Evolutionary conservation across 2,113 vertebrate genomes (phyloP).

Genomic region (Python bivittatus): DNA sequence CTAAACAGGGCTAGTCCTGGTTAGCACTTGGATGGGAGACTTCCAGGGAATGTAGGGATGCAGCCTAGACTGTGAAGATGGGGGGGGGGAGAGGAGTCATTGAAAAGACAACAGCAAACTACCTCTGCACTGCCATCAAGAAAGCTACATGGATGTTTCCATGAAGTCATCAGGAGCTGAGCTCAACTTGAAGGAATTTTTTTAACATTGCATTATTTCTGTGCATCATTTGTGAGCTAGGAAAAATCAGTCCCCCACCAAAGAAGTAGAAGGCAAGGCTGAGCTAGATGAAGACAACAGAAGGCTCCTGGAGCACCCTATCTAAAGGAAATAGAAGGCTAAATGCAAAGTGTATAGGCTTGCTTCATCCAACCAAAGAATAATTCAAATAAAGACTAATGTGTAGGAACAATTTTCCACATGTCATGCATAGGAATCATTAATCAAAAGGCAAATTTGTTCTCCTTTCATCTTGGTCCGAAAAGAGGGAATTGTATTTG

Average conservation of each 20-base stretch:
- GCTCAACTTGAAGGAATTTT: no score
- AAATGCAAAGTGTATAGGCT: neutral
- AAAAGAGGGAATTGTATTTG: neutral
- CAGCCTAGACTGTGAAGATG: neutral
- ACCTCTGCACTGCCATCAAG: neutral
- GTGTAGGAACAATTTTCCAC: neutral
- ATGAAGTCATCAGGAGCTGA: neutral
- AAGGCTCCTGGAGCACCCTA: neutral
- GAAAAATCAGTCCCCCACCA: neutral
- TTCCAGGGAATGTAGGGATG: neutral
- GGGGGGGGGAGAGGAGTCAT: neutral
- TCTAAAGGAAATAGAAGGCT: neutral
- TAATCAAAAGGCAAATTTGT: neutral
- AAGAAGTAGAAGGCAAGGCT: neutral
- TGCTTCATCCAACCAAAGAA: neutral
- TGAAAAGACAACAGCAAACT: neutral
- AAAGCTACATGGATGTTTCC: neutral
- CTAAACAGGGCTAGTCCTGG: neutral
- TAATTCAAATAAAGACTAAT: neutral
- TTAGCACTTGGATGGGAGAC: neutral
- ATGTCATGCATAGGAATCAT: neutral
- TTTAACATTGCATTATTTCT: neutral
- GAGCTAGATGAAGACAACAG: no score
- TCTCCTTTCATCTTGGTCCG: neutral
- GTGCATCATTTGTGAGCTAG: neutral